Evolutionary conservation across 1,140 invertebrate genomes (phyloP), one percentile per base, ranked within the genome.

Genomic region (Drosophila triauraria): DNA sequence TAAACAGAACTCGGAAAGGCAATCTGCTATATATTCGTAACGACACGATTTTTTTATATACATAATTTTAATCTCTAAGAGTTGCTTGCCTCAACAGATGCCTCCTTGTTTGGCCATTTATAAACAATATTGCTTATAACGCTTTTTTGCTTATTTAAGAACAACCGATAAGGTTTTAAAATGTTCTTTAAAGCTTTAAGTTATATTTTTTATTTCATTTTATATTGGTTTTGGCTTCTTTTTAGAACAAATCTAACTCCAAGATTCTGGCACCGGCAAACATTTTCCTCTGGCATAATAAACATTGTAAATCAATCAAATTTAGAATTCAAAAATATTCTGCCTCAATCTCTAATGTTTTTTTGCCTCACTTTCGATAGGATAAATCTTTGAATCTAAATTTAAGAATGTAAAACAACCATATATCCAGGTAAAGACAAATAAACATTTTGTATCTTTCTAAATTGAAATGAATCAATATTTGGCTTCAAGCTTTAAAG

Each of bases 21-120:
- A 70, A 58, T 57, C 44, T 69, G 50, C 27, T 50, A 4, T n/a
- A 23, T 42, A 48, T 48, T 50, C 7, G 15, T 1, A 25, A 27
- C 17, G 25, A 40, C 42, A 44, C 8, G 35, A 25, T 25, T 48
- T 57, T 30, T n/a, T 5, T 4, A 17, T 59, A 17, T 44, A n/a
- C 48, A 51, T 65, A 27, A 50, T 43, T 70, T 46, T 35, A 69
- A 70, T 58, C 25, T 48, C 32, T 15, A 23, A 35, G 50, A 72
- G 27, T 58, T 58, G 51, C 68, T 58, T 43, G 68, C 69, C 64
- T 42, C 44, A 70, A 27, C 13, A 42, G 8, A 13, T 32, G 15
- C n/a, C 23, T 20, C n/a, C 23, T 20, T 30, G 48, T 67, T 20
- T 48, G 64, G 27, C 10, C 7, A 32, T 44, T 38, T 38, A 43